Percentiles rank a stretch among this genome's conserved stretches.
phyloP scores from a whole-genome alignment of 2,113 vertebrate species.

The Corapipo altera region DNA sequence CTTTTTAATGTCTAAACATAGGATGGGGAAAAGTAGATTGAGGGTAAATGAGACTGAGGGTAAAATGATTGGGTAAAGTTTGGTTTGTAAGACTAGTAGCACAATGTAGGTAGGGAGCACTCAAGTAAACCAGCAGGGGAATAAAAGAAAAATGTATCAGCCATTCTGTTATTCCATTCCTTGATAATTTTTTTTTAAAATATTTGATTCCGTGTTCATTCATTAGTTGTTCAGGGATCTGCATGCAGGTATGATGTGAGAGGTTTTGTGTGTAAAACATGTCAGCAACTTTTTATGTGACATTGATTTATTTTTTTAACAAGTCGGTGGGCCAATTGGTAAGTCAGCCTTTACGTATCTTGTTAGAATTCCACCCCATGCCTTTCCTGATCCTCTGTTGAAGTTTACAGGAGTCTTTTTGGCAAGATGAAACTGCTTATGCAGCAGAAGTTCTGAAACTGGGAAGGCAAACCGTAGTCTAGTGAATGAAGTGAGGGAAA shows the following conservation, averaged over 20 bases:
- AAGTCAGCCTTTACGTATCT: background rate
- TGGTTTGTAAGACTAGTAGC: background rate
- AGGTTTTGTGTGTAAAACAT: background rate
- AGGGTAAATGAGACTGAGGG: background rate
- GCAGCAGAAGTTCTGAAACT: constrained; percentile 11
- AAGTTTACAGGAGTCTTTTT: constrained; percentile 40
- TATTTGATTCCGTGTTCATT: background rate
- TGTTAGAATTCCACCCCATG: constrained; percentile 33
- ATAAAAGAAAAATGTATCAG: background rate
- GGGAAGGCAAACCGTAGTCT: background rate
- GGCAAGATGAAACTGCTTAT: constrained; percentile 23
- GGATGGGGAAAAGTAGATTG: background rate
- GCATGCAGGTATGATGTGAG: background rate
- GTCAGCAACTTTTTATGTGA: background rate
- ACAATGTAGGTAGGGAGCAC: background rate
- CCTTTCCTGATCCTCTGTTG: constrained; percentile 2
- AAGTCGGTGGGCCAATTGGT: background rate
- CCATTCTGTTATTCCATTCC: background rate
- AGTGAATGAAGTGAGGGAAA: background rate
- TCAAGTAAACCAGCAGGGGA: background rate
- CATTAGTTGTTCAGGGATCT: background rate
- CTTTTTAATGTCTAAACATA: background rate
- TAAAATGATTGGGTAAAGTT: background rate
- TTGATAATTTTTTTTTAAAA: background rate
- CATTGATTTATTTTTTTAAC: background rate